Percentiles rank a stretch among this genome's conserved stretches.
phyloP scores from a whole-genome alignment of 2,888 invertebrate genomes.

The Blera fallax region DNA sequence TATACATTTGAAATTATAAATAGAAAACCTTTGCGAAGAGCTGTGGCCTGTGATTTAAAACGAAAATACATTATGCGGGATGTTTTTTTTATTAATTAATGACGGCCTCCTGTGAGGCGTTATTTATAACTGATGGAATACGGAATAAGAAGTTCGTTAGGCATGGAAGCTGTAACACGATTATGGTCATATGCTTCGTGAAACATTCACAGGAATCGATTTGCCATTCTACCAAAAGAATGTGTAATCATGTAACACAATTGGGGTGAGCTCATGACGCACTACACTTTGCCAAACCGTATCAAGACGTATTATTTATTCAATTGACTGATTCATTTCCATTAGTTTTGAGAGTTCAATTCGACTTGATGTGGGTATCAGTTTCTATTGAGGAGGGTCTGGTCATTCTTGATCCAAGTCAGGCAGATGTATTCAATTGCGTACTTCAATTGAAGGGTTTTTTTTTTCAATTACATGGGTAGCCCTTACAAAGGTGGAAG shows the following conservation, averaged over 20 bases:
- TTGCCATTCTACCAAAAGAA: background rate
- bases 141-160: background rate
- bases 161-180: background rate
- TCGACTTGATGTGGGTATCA: background rate
- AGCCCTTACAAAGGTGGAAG: too few species aligned
- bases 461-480: background rate
- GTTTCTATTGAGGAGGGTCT: background rate
- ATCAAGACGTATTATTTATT: background rate
- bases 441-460: background rate
- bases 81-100: background rate
- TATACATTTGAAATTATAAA: background rate
- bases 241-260: background rate
- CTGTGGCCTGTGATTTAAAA: background rate
- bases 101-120: background rate
- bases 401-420: background rate
- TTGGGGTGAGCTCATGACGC: slow-evolving; percentile 8
- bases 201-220: slow-evolving; percentile 46
- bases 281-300: background rate
- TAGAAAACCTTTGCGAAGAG: background rate
- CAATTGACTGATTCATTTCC: slow-evolving; percentile 14
- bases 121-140: background rate
- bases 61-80: background rate
- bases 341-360: background rate
- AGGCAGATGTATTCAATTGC: background rate
- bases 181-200: slow-evolving; percentile 33